These are phyloP conservation scores for Acipenser transmontanus DNA, from an alignment of 2,797 vertebrate species.

Conservation along the genomic window DNA sequence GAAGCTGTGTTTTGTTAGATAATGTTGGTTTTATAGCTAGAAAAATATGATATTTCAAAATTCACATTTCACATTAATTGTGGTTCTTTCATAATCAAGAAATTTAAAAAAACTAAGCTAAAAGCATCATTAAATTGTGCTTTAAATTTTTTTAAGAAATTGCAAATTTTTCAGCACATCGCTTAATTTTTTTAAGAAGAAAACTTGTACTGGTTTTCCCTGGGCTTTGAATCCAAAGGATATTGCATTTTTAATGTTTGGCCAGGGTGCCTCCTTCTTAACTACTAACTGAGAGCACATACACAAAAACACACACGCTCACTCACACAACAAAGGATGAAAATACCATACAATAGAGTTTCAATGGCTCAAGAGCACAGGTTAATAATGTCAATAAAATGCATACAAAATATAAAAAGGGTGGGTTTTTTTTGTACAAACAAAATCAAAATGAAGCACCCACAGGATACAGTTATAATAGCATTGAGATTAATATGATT, in stretches of 20 bases:
- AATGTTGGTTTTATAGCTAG: no score
- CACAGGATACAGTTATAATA: conserved; percentile 16
- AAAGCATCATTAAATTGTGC: no score
- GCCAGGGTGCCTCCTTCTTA: background rate
- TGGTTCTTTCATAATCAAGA: no score
- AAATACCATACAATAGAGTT: conserved; percentile 14
- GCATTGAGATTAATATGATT: conserved; percentile 24
- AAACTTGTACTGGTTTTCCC: no score
- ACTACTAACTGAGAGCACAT: conserved; percentile 5
- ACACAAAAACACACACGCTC: conserved; percentile 13
- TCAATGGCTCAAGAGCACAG: conserved; percentile 44
- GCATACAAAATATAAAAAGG: conserved; percentile 35
- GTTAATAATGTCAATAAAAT: conserved; percentile 33
- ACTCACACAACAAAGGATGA: conserved; percentile 13
- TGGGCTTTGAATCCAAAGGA: background rate
- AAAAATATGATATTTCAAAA: no score
- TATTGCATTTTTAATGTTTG: conserved; percentile 4
- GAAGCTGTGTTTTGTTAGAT: no score
- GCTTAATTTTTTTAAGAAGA: no score
- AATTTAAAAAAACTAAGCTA: no score
- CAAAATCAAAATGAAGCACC: conserved; percentile 12
- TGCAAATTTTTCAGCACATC: no score
- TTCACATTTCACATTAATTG: no score
- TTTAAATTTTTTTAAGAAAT: no score
- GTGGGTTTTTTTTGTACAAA: conserved; percentile 20